These are phyloP conservation scores for Triplophysa tibetana DNA, from an alignment of 2,113 vertebrate genomes.

Conservation along the genomic window DNA sequence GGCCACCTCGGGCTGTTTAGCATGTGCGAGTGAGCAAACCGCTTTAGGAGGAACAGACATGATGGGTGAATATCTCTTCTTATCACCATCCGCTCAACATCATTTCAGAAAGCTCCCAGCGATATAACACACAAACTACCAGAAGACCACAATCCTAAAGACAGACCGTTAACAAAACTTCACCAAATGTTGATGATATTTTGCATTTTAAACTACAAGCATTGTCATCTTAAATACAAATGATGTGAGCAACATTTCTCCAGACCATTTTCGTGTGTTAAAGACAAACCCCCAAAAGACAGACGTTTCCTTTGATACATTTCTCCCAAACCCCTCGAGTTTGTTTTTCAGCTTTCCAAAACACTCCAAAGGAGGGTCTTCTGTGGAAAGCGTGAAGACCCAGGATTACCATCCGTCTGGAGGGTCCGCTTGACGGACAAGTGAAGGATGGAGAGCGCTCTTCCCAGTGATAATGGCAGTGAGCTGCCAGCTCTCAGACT, in stretches of 20 bases:
- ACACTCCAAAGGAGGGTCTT: conserved; percentile 26
- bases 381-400: not conserved
- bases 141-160: not conserved
- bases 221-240: too few species aligned
- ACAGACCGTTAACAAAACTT: too few species aligned
- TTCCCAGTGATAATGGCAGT: conserved; percentile 47
- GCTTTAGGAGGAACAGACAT: conserved; percentile 33
- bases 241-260: too few species aligned
- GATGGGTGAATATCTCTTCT: not conserved
- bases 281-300: not conserved
- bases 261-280: too few species aligned
- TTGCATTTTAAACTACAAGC: too few species aligned
- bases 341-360: conserved; percentile 26
- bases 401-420: conserved; percentile 26
- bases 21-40: conserved; percentile 39
- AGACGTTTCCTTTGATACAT: not conserved
- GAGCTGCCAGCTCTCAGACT: conserved; percentile 46
- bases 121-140: not conserved
- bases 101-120: not conserved
- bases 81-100: conserved; percentile 7
- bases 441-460: conserved; percentile 41
- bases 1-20: conserved; percentile 36
- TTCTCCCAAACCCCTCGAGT: conserved; percentile 11
- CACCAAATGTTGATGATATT: too few species aligned
- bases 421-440: conserved; percentile 43